Base-by-base conservation (phyloP, 2,888 invertebrate species). In the Oscheius sp. region DNA sequence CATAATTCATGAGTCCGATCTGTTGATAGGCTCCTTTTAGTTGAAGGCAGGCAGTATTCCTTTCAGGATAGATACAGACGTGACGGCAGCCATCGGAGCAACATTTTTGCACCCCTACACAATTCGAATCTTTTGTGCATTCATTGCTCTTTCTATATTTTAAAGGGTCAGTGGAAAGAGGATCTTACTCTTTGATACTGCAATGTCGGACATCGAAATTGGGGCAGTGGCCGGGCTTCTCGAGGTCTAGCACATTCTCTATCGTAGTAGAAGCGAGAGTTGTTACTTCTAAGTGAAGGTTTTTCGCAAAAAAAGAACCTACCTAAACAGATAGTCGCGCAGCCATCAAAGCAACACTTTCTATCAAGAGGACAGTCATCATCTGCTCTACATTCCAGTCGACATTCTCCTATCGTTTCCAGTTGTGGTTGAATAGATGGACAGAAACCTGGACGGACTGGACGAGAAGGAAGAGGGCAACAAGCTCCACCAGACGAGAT, bases 291-390 rank as follows among this genome's bases (percentile, higher is more conserved):
- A 17, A 8, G 8, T 8, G 38, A 36, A 62, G 9, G 1, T 9
- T 36, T 36, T 36, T 36, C 36, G 36, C 14, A 36, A 14, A 36
- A 36, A 36, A 14, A 36, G 36, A 36, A 36, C 26, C 20, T 56
- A 65, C 54, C 56, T 12, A 66, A 30, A 22, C 57, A 57, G 1
- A 32, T 33, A 8, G 65, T 65, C 14, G 82, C 83, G 59, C 84
- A 84, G 17, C 83, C 85, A 68, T 83, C 78, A 57, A 79, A 82
- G 63, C 85, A 85, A 64, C 85, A 85, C 56, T 80, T 82, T 67
- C 80, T 76, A 24, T 66, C 64, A 6, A 63, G 36, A 5, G 71
- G 47, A 50, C 80, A 80, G 45, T 80, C 77, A 49, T 75, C 73
- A 57, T 80, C 80, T 1, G 75, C 72, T 22, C 69, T 49, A 50